Percentiles rank a stretch among this genome's conserved stretches.
These are phyloP conservation scores for Pseudoatta argentina DNA, from an alignment of 1,140 invertebrate genomes.

Conservation along the genomic window DNA sequence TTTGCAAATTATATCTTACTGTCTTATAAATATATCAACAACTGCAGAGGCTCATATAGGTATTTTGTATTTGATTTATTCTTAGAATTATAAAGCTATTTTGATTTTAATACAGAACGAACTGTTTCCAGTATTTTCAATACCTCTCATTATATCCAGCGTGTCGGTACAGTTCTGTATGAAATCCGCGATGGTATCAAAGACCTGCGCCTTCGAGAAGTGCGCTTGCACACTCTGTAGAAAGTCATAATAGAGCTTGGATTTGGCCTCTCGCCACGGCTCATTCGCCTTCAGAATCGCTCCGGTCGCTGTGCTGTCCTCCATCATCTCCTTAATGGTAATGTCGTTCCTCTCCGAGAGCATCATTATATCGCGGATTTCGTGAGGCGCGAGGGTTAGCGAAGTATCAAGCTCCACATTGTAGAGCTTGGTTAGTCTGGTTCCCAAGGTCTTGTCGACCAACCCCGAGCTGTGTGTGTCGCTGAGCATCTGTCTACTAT, in stretches of 20 bases:
- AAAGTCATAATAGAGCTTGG: slow-evolving; percentile 88
- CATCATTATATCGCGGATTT: slow-evolving; percentile 77
- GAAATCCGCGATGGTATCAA: slow-evolving; percentile 88
- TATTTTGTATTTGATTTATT: no score
- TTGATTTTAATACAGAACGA: no score
- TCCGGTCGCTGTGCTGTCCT: slow-evolving; percentile 84
- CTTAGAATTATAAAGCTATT: no score
- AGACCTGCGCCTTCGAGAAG: slow-evolving; percentile 86
- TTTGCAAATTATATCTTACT: no score
- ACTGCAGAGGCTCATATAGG: no score
- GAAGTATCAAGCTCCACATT: slow-evolving; percentile 72
- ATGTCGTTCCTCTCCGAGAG: slow-evolving; percentile 75
- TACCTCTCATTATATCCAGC: slow-evolving; percentile 85
- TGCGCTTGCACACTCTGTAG: slow-evolving; percentile 87
- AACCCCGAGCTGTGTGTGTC: slow-evolving; percentile 19
- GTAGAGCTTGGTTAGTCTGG: slow-evolving; percentile 34
- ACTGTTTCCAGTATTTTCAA: slow-evolving; percentile 46
- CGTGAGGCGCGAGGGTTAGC: slow-evolving; percentile 78
- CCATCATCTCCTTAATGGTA: slow-evolving; percentile 83
- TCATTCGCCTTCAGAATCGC: slow-evolving; percentile 84
- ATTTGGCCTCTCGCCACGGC: slow-evolving; percentile 86
- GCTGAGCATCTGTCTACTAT: background rate
- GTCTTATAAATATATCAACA: no score
- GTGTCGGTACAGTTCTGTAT: slow-evolving; percentile 87
- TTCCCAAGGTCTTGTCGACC: background rate